Percentiles rank a stretch among this genome's conserved stretches.
These are phyloP conservation scores for Saccopteryx bilineata DNA, from an alignment of 2,113 vertebrate species.

Conservation along the genomic window DNA sequence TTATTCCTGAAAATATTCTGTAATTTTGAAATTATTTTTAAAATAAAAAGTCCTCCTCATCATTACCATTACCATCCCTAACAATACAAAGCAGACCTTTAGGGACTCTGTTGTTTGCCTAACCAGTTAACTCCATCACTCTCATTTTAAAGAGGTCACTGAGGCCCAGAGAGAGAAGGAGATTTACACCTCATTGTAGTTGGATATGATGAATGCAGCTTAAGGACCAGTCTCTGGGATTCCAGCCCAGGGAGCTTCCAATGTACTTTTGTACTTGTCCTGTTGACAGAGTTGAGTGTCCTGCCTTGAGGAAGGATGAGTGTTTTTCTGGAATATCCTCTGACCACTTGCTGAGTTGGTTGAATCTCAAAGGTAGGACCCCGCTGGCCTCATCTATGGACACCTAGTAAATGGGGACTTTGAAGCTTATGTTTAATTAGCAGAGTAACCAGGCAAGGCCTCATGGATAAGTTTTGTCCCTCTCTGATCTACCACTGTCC, in stretches of 20 bases:
- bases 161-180: background rate
- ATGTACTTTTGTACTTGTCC: background rate
- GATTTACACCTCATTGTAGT: background rate
- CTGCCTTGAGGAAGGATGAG: background rate
- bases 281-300: background rate
- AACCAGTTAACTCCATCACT: background rate
- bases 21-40: conserved; percentile 38
- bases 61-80: background rate
- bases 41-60: background rate
- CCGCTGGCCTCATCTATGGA: background rate
- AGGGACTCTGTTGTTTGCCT: background rate
- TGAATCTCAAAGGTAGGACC: background rate
- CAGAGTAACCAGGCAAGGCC: background rate
- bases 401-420: background rate
- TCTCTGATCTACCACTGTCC: background rate
- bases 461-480: background rate
- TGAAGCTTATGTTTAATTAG: background rate
- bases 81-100: background rate
- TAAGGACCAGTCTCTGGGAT: background rate
- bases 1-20: background rate
- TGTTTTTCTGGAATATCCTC: background rate
- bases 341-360: background rate
- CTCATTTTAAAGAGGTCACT: background rate
- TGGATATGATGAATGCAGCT: background rate
- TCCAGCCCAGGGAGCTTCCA: background rate